Evolutionary conservation across 2,888 invertebrate species (phyloP).

Genomic region (Aleiodes testaceus): DNA sequence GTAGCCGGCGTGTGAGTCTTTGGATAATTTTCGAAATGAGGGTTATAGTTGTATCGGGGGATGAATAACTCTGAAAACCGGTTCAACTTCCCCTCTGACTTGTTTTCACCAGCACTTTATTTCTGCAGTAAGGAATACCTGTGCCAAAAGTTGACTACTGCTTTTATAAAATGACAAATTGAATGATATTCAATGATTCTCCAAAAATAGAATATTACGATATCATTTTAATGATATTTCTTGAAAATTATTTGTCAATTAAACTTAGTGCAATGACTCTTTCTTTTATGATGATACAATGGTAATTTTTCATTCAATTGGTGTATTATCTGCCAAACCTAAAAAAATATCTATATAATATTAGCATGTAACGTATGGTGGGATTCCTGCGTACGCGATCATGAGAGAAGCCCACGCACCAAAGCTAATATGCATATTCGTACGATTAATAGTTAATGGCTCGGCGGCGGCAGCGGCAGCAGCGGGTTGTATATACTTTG

Average conservation of each 20-base stretch:
- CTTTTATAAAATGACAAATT: conserved; percentile 20
- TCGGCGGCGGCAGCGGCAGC: conserved; percentile 36
- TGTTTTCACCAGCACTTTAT: conserved; percentile 36
- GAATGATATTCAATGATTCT: conserved; percentile 1
- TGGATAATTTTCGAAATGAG: conserved; percentile 23
- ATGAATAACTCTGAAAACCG: conserved; percentile 40
- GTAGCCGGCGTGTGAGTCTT: neutral
- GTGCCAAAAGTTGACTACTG: conserved; percentile 32
- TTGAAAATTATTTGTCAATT: conserved; percentile 6
- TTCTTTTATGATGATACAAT: conserved; percentile 1
- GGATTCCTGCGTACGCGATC: conserved; percentile 31
- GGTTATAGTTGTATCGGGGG: conserved; percentile 17
- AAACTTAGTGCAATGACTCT: neutral
- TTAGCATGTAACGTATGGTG: conserved; percentile 42
- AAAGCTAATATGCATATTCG: conserved; percentile 65
- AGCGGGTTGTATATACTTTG: conserved; percentile 42
- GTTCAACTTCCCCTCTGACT: conserved; percentile 37
- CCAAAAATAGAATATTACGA: neutral
- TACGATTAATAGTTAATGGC: conserved; percentile 66
- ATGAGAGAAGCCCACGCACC: conserved; percentile 61
- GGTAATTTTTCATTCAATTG: conserved; percentile 51
- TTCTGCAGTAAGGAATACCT: conserved; percentile 40
- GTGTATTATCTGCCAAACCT: conserved; percentile 62
- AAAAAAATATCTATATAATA: conserved; percentile 46
- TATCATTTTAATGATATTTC: neutral